These are phyloP conservation scores for Coptodon bakossiorum DNA, from an alignment of 2,113 vertebrate species.

Conservation along the genomic window DNA sequence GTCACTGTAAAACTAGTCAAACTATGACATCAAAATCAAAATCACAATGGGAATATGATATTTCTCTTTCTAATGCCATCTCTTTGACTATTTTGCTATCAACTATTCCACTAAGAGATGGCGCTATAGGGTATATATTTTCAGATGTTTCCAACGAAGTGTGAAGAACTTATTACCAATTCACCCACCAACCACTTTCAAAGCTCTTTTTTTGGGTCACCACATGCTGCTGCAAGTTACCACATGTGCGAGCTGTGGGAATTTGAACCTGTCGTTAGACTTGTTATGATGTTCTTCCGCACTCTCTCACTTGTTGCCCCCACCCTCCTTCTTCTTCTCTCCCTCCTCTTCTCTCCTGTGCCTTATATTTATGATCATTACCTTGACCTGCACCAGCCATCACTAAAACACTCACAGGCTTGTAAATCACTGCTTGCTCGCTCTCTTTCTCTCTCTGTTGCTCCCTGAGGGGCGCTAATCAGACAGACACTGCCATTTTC, in stretches of 20 bases:
- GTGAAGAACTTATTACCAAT: neutral
- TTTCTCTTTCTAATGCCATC: neutral
- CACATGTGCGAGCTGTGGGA: neutral
- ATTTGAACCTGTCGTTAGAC: constrained; percentile 30
- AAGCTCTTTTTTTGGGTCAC: neutral
- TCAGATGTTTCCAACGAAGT: neutral
- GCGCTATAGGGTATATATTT: neutral
- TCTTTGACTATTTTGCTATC: neutral
- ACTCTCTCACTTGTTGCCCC: neutral
- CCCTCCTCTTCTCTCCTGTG: neutral
- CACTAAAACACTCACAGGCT: constrained; percentile 48
- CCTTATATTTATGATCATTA: constrained; percentile 67
- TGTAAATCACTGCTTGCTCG: constrained; percentile 36
- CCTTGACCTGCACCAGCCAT: constrained; percentile 57
- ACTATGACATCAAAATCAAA: neutral
- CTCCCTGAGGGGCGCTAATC: neutral
- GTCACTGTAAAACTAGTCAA: neutral
- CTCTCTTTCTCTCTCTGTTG: neutral
- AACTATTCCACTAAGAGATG: neutral
- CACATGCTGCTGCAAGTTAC: neutral
- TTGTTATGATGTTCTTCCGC: constrained; percentile 27
- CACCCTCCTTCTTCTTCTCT: neutral
- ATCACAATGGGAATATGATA: neutral
- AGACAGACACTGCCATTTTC: neutral
- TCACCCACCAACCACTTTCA: neutral